These are phyloP conservation scores for Cydia strobilella DNA, from an alignment of 1,140 invertebrate species.

Conservation along the genomic window DNA sequence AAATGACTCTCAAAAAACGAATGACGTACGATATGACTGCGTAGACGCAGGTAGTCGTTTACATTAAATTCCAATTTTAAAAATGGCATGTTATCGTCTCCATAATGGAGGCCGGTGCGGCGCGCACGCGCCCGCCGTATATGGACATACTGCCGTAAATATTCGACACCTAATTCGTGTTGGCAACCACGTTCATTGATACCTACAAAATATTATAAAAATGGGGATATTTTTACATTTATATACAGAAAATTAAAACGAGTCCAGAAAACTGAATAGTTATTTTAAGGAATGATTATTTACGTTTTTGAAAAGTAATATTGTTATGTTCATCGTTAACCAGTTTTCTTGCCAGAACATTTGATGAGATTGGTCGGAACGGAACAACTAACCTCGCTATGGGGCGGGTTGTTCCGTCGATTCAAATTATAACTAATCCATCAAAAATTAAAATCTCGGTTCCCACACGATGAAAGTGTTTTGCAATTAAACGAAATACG, in stretches of 20 bases:
- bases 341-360: too few species aligned
- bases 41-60: slow-evolving; percentile 52
- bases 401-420: too few species aligned
- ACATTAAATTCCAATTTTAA: slow-evolving; percentile 54
- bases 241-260: background rate
- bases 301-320: too few species aligned
- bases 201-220: background rate
- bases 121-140: slow-evolving; percentile 48
- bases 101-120: slow-evolving; percentile 45
- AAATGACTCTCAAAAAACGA: background rate
- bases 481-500: too few species aligned
- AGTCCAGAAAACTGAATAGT: too few species aligned
- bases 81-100: slow-evolving; percentile 49
- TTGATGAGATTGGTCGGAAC: too few species aligned
- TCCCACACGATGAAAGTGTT: too few species aligned
- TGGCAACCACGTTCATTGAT: slow-evolving; percentile 29
- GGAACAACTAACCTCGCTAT: too few species aligned
- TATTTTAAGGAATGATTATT: too few species aligned
- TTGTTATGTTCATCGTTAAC: too few species aligned
- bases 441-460: too few species aligned
- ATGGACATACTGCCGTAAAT: slow-evolving; percentile 47
- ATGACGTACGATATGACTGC: slow-evolving; percentile 45
- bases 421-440: too few species aligned
- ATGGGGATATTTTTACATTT: background rate
- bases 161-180: slow-evolving; percentile 55